Percentiles rank a stretch among this genome's conserved stretches.
phyloP scores from a whole-genome alignment of 2,113 vertebrate species.

The Myocastor coypus region DNA sequence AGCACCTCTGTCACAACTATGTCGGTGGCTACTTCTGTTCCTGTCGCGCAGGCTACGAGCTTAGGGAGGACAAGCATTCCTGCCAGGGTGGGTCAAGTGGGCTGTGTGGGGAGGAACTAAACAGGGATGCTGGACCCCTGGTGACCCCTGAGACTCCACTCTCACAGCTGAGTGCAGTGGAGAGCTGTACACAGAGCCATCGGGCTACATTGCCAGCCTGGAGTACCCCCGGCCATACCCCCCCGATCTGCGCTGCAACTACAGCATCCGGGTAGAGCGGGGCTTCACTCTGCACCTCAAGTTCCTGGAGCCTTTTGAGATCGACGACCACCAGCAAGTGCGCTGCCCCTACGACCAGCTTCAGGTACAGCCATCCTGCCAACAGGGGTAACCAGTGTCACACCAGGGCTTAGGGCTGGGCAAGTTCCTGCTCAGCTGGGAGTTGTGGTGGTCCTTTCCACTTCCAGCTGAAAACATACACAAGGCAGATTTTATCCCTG shows the following conservation, averaged over 20 bases:
- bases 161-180: constrained; percentile 86
- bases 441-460: neutral
- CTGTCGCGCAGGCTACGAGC: constrained; percentile 91
- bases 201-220: constrained; percentile 86
- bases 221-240: constrained; percentile 89
- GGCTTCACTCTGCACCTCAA: constrained; percentile 84
- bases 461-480: neutral
- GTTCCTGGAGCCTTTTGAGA: constrained; percentile 89
- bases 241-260: constrained; percentile 87
- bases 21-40: constrained; percentile 94
- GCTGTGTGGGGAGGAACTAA: neutral
- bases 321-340: constrained; percentile 89
- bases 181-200: constrained; percentile 84
- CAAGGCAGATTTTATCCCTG: neutral
- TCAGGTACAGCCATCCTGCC: constrained; percentile 81
- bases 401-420: neutral
- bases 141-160: neutral
- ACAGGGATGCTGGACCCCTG: neutral
- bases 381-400: neutral
- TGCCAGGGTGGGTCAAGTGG: constrained; percentile 88
- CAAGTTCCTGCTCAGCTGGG: neutral
- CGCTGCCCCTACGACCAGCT: constrained; percentile 89
- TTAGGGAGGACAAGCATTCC: constrained; percentile 89
- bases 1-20: constrained; percentile 96
- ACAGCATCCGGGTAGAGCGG: constrained; percentile 87